Evolutionary conservation across 2,797 vertebrate genomes (phyloP), one percentile per base, ranked within the genome.

Genomic region (Champsocephalus gunnari): DNA sequence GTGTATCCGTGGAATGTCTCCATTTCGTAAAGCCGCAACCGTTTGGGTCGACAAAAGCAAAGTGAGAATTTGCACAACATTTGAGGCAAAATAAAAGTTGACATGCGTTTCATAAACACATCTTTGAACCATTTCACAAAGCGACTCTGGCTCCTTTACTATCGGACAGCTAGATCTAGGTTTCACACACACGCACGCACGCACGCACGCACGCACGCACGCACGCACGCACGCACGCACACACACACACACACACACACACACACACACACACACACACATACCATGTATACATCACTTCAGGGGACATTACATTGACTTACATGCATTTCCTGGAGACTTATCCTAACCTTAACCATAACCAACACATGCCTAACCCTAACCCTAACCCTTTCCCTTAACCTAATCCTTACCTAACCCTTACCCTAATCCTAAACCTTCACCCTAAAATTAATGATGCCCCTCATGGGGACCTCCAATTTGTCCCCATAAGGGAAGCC

Each of bases 21-120:
- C 6, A 24, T 47, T 72, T 72, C 38, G 49, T 38, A 44, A 74
- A 69, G 13, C 66, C 63, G 34, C 61, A 64, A 66, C 17, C 75
- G 24, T 72, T 67, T 58, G 9, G 9, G 53, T 62, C 7, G 34
- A 51, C 48, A 16, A 51, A 8, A 60, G 24, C n/a, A 28, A 64
- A 69, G 28, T 47, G 14, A 45, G n/a, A 66, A 21, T 38, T 62
- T 71, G 21, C 19, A 19, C 19, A 19, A 19, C 19, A 19, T 19
- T 19, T 19, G 19, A 19, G 19, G 19, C 19, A 19, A 19, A 19
- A 19, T 19, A 19, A 19, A 19, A 19, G 19, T 19, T 19, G 19
- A 19, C 19, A 19, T 19, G 19, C 19, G 19, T 19, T 19, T 19
- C 19, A 19, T 19, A 19, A 19, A 19, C 19, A 19, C 58, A 59